Evolutionary conservation across 2,888 invertebrate genomes (phyloP).

Genomic region (Embidobia sp.): DNA sequence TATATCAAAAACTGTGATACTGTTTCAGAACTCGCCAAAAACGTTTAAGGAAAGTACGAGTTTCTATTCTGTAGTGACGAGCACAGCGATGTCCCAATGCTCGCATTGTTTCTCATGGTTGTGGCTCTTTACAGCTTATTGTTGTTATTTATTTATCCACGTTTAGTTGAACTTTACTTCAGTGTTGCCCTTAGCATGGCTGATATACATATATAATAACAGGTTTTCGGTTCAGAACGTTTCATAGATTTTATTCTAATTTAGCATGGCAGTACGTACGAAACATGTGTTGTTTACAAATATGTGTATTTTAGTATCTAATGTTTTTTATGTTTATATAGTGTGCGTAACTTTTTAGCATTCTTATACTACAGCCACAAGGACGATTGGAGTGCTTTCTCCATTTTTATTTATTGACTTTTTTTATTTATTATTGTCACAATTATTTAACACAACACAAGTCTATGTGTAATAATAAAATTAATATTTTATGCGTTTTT

Average conservation of each 20-base stretch:
- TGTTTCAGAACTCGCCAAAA: conserved; percentile 7
- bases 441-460: conserved; percentile 29
- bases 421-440: conserved; percentile 6
- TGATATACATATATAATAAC: conserved; percentile 74
- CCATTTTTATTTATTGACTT: conserved; percentile 1
- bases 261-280: conserved; percentile 78
- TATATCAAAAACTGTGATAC: conserved; percentile 27
- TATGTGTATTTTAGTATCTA: conserved; percentile 72
- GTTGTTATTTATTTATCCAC: conserved; percentile 75
- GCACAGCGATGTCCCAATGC: conserved; percentile 77
- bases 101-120: conserved; percentile 82
- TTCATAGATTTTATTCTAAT: conserved; percentile 70
- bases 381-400: conserved; percentile 57
- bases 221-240: conserved; percentile 68
- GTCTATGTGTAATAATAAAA: conserved; percentile 12
- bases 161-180: conserved; percentile 74
- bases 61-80: conserved; percentile 52
- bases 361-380: conserved; percentile 57
- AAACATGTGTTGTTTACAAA: conserved; percentile 69
- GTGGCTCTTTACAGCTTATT: conserved; percentile 82
- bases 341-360: conserved; percentile 61
- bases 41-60: conserved; percentile 38
- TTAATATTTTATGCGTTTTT: conserved; percentile 22
- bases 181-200: conserved; percentile 81
- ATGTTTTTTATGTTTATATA: conserved; percentile 64